These are phyloP conservation scores for Festucalex cinctus DNA, from an alignment of 2,113 vertebrate genomes.

Conservation along the genomic window DNA sequence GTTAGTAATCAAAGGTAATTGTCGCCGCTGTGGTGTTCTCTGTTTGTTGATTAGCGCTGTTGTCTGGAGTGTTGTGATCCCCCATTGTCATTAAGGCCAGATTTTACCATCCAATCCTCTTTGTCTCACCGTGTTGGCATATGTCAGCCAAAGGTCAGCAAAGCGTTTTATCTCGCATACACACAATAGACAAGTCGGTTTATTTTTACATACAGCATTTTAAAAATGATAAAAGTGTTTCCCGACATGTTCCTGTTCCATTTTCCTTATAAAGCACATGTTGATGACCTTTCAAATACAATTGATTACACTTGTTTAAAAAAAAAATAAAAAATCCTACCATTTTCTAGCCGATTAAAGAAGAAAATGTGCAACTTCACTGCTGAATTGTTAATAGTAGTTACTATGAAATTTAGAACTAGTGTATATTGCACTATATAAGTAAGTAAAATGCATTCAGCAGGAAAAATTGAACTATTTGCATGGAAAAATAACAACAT, in stretches of 20 bases:
- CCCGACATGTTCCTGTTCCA: background rate
- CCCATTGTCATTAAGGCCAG: slow-evolving; percentile 50
- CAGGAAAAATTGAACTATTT: no score
- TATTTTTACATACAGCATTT: background rate
- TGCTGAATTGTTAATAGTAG: no score
- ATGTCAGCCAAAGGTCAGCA: slow-evolving; percentile 40
- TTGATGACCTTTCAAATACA: background rate
- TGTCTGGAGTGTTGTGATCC: slow-evolving; percentile 45
- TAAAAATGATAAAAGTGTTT: background rate
- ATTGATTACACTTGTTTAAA: background rate
- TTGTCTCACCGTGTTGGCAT: slow-evolving; percentile 44
- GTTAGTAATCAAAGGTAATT: slow-evolving; percentile 49
- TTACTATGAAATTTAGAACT: no score
- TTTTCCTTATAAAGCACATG: background rate
- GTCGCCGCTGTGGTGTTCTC: slow-evolving; percentile 42
- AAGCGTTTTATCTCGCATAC: slow-evolving; percentile 7
- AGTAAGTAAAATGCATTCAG: no score
- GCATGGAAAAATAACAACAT: no score
- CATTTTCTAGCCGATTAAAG: no score
- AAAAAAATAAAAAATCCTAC: no score
- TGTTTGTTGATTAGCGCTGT: slow-evolving; percentile 57
- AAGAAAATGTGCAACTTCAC: no score
- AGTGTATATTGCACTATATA: no score
- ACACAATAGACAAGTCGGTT: background rate
- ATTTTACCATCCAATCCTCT: slow-evolving; percentile 62